These are phyloP conservation scores for Agrilus mali DNA, from an alignment of 2,888 invertebrate genomes.

Conservation along the genomic window DNA sequence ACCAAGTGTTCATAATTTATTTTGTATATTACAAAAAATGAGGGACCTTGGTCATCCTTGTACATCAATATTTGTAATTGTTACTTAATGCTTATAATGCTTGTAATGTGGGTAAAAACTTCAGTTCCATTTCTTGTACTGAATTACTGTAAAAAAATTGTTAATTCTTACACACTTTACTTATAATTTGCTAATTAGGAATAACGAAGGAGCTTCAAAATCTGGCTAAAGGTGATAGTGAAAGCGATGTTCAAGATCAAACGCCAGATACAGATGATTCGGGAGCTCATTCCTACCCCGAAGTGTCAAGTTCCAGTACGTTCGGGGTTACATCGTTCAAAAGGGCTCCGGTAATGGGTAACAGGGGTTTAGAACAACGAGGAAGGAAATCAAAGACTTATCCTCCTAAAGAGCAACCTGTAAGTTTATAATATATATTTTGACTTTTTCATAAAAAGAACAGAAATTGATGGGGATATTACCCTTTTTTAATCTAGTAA, in stretches of 20 bases:
- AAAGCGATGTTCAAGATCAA: conserved; percentile 56
- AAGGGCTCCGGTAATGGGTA: conserved; percentile 47
- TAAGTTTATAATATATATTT: background rate
- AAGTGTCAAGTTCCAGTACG: conserved; percentile 35
- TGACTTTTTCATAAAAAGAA: background rate
- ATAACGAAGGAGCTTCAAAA: conserved; percentile 37
- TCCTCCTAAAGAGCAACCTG: conserved; percentile 37
- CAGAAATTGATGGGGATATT: background rate
- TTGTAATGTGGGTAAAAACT: too few relatives aligned
- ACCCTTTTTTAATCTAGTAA: background rate
- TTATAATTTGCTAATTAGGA: conserved; percentile 20
- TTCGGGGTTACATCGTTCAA: conserved; percentile 41
- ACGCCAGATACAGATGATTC: conserved; percentile 67
- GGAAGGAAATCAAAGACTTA: conserved; percentile 50
- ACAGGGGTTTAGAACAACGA: conserved; percentile 45
- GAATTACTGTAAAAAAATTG: too few relatives aligned
- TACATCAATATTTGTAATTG: too few relatives aligned
- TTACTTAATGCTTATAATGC: too few relatives aligned
- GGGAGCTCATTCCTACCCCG: conserved; percentile 39
- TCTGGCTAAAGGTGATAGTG: conserved; percentile 44
- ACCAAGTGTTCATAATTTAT: too few relatives aligned
- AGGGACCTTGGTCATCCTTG: too few relatives aligned
- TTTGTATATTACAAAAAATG: too few relatives aligned
- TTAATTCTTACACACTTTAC: too few relatives aligned
- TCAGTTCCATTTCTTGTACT: too few relatives aligned